Evolutionary conservation across 2,797 vertebrate species (phyloP).

Genomic region (Clarias fuscus): DNA sequence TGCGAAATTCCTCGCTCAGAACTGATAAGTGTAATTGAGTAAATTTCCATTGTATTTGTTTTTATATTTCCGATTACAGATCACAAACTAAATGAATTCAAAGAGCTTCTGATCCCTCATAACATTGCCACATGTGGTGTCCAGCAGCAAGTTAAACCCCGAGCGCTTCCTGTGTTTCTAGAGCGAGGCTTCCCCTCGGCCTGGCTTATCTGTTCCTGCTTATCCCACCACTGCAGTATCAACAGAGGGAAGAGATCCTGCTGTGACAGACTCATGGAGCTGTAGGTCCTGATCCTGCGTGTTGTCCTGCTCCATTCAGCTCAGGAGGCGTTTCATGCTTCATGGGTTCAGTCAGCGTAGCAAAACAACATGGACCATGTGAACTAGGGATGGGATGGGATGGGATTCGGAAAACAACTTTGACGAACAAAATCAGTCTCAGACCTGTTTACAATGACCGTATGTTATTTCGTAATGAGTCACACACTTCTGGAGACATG

Average conservation of each 20-base stretch:
- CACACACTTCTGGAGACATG: not conserved
- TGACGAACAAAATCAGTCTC: not conserved
- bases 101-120: constrained; percentile 7
- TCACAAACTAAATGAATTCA: not conserved
- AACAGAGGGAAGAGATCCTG: constrained; percentile 29
- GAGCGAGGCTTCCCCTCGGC: constrained; percentile 31
- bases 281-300: constrained; percentile 3
- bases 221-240: constrained; percentile 32
- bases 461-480: not conserved
- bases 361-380: not conserved
- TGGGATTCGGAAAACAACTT: not conserved
- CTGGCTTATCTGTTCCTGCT: constrained; percentile 40
- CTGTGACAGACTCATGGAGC: not conserved
- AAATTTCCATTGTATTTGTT: not conserved
- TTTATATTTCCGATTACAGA: not conserved
- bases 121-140: not conserved
- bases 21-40: too few relatives aligned
- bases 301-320: not conserved
- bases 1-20: not conserved
- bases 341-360: not conserved
- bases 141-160: not conserved
- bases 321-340: not conserved
- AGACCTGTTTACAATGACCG: not conserved
- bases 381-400: not conserved
- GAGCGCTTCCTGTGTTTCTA: constrained; percentile 62